These are phyloP conservation scores for Eufriesea mexicana DNA, from an alignment of 1,140 invertebrate genomes.

Conservation along the genomic window DNA sequence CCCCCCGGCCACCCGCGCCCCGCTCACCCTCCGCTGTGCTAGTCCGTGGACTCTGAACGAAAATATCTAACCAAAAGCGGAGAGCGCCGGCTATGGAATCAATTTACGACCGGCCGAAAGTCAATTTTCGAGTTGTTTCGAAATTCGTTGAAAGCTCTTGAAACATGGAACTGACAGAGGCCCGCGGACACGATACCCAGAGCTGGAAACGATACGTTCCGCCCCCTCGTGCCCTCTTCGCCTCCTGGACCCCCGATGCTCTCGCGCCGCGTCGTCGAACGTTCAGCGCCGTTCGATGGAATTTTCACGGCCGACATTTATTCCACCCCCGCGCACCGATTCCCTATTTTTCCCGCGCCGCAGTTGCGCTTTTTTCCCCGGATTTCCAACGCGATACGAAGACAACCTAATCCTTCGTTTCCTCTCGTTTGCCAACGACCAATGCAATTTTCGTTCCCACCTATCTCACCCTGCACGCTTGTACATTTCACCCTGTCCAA, in stretches of 20 bases:
- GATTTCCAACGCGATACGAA: neutral
- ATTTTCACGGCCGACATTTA: conserved; percentile 23
- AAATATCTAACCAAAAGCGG: conserved; percentile 44
- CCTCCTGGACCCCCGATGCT: too few species aligned
- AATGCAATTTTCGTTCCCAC: neutral
- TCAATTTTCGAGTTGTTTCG: conserved; percentile 50
- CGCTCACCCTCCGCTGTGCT: neutral
- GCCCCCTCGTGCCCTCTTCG: neutral
- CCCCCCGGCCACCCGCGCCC: neutral
- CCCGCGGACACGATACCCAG: conserved; percentile 14
- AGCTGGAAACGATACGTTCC: conserved; percentile 21
- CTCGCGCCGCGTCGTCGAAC: neutral
- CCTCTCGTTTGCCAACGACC: neutral
- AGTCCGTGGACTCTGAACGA: neutral
- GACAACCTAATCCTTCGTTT: neutral
- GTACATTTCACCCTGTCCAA: too few species aligned
- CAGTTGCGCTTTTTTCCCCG: neutral
- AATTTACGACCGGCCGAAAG: conserved; percentile 42
- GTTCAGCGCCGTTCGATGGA: neutral
- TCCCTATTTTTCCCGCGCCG: neutral
- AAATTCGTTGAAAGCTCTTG: conserved; percentile 46
- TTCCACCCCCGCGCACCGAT: neutral
- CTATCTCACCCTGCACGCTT: neutral
- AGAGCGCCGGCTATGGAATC: conserved; percentile 22
- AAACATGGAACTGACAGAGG: conserved; percentile 27